Percentiles rank a stretch among this genome's conserved stretches.
Evolutionary conservation across 2,113 vertebrate species (phyloP).

Genomic region (Stomatorhinus ivindoensis): DNA sequence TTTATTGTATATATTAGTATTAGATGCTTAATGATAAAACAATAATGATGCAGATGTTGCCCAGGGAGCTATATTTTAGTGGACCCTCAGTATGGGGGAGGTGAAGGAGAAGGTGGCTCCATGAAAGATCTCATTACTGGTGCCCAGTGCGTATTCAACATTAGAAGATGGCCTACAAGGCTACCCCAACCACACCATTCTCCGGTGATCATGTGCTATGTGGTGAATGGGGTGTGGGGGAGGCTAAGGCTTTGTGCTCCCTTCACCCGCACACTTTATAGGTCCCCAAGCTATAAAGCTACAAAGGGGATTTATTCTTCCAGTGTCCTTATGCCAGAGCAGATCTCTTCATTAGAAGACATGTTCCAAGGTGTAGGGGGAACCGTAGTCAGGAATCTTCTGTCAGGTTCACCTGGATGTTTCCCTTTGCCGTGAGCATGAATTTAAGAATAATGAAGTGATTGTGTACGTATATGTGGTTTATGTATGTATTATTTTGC

Average conservation of each 20-base stretch:
- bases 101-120: constrained; percentile 5
- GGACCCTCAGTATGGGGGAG: background rate
- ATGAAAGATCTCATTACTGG: background rate
- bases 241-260: background rate
- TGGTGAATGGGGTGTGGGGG: background rate
- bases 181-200: constrained; percentile 2
- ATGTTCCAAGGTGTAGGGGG: background rate
- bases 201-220: background rate
- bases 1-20: background rate
- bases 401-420: constrained; percentile 13
- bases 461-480: background rate
- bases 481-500: background rate
- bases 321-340: background rate
- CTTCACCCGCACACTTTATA: background rate
- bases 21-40: background rate
- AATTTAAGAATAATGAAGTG: background rate
- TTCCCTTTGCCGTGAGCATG: background rate
- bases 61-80: background rate
- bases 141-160: background rate
- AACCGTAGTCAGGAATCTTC: background rate
- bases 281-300: too few species aligned
- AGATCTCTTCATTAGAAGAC: background rate
- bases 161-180: background rate
- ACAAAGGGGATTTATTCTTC: too few species aligned
- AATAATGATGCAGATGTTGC: background rate